A percentile compares a stretch with the other conserved stretches of the same genome.
These are phyloP conservation scores for Oryzias curvinotus DNA, from an alignment of 2,113 vertebrate genomes.

Conservation along the genomic window DNA sequence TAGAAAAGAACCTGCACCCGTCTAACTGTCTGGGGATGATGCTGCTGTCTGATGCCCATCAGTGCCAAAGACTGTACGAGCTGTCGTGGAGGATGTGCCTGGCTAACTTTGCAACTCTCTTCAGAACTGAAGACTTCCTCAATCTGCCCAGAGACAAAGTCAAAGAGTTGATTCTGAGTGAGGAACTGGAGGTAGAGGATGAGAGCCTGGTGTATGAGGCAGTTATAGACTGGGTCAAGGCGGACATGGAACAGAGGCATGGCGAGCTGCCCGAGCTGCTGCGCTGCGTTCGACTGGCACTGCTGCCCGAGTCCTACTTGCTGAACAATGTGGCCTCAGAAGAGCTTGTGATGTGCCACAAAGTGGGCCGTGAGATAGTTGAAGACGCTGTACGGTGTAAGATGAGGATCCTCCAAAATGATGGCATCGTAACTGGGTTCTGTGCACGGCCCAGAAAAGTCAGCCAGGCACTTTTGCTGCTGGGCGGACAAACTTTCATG, in stretches of 20 bases:
- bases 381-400: constrained; percentile 83
- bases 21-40: constrained; percentile 87
- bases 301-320: constrained; percentile 81
- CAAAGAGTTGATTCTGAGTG: constrained; percentile 82
- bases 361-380: constrained; percentile 81
- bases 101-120: constrained; percentile 79
- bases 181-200: constrained; percentile 85
- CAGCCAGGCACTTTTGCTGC: constrained; percentile 82
- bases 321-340: constrained; percentile 78
- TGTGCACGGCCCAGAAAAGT: constrained; percentile 83
- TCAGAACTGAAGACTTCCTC: constrained; percentile 81
- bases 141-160: constrained; percentile 81
- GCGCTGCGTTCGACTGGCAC: constrained; percentile 80
- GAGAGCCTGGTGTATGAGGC: constrained; percentile 84
- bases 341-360: constrained; percentile 81
- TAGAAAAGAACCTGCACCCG: constrained; percentile 84
- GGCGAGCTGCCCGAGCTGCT: constrained; percentile 78
- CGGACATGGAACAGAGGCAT: constrained; percentile 73
- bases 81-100: constrained; percentile 84
- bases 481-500: constrained; percentile 85
- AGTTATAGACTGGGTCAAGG: constrained; percentile 83
- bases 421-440: constrained; percentile 82
- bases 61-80: constrained; percentile 81
- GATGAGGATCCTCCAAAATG: constrained; percentile 85
- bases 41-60: constrained; percentile 83